These are phyloP conservation scores for Macropis europaea DNA, from an alignment of 2,888 invertebrate genomes.

Conservation along the genomic window DNA sequence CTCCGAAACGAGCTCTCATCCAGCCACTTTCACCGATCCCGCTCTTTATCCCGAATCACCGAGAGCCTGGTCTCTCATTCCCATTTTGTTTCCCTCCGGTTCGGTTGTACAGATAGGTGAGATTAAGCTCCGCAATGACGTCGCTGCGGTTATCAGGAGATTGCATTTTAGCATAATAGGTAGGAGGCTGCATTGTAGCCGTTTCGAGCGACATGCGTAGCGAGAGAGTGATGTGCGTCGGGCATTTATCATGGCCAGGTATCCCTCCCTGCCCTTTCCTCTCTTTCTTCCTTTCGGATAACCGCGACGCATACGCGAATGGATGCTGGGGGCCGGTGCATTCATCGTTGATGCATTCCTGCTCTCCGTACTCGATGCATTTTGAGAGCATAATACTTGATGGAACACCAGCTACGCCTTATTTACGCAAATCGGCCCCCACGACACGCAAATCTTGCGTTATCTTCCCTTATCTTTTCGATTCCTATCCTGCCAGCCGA, in stretches of 20 bases:
- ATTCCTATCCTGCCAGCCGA: background rate
- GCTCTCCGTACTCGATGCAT: slow-evolving; percentile 46
- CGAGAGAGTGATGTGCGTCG: slow-evolving; percentile 61
- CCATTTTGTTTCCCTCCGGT: slow-evolving; percentile 53
- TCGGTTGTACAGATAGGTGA: slow-evolving; percentile 61
- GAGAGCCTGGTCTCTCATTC: slow-evolving; percentile 51
- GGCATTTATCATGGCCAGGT: slow-evolving; percentile 69
- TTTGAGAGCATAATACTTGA: slow-evolving; percentile 46
- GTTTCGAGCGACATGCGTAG: slow-evolving; percentile 68
- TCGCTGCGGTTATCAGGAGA: slow-evolving; percentile 70
- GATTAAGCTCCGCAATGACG: slow-evolving; percentile 67
- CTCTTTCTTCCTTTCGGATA: slow-evolving; percentile 26
- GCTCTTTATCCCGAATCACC: slow-evolving; percentile 61
- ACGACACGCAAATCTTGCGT: slow-evolving; percentile 17
- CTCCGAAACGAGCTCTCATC: slow-evolving; percentile 40
- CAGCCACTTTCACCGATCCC: slow-evolving; percentile 50
- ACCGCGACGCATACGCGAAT: slow-evolving; percentile 16
- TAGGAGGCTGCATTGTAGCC: slow-evolving; percentile 57
- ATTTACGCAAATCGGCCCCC: slow-evolving; percentile 45
- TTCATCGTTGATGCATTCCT: slow-evolving; percentile 45
- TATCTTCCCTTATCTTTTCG: background rate
- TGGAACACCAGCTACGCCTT: slow-evolving; percentile 39
- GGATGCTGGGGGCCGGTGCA: slow-evolving; percentile 8
- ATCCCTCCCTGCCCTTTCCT: slow-evolving; percentile 34
- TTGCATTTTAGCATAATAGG: slow-evolving; percentile 74